Percentiles rank a stretch among this genome's conserved stretches.
phyloP scores from a whole-genome alignment of 2,888 invertebrate species.

The Listrodromus nycthemerus region DNA sequence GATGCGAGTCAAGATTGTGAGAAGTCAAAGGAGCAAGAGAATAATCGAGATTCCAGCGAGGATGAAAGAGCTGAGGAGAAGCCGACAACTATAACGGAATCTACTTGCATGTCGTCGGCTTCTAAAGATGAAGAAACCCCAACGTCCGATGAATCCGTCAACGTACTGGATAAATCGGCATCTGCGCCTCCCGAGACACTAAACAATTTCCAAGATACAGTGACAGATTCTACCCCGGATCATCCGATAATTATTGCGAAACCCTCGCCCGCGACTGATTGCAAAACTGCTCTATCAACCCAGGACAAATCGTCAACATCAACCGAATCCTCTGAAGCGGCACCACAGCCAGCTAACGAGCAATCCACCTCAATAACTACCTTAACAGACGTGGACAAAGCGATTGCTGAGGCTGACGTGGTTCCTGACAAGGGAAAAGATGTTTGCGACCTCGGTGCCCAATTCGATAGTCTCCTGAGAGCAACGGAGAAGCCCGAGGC shows the following conservation, averaged over 20 bases:
- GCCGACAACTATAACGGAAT: not conserved
- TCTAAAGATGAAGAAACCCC: slow-evolving; percentile 13
- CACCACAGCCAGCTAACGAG: slow-evolving; percentile 8
- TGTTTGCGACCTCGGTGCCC: slow-evolving; percentile 77
- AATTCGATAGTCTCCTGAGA: slow-evolving; percentile 77
- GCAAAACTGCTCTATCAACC: not conserved
- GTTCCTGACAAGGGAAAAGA: slow-evolving; percentile 72
- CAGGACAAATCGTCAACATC: not conserved
- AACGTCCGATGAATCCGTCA: not conserved
- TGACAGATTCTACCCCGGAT: slow-evolving; percentile 17
- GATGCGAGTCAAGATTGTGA: slow-evolving; percentile 55
- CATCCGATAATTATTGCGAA: slow-evolving; percentile 9
- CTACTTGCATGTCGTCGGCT: not conserved
- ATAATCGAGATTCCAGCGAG: slow-evolving; percentile 25
- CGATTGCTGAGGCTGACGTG: slow-evolving; percentile 65
- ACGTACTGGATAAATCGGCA: not conserved
- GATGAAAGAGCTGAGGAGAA: slow-evolving; percentile 36
- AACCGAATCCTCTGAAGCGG: not conserved
- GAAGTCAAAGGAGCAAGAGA: slow-evolving; percentile 39
- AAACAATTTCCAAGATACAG: not conserved
- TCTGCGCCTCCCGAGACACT: slow-evolving; percentile 42
- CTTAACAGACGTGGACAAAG: slow-evolving; percentile 69
- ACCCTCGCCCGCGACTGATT: slow-evolving; percentile 29
- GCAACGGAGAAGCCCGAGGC: slow-evolving; percentile 72
- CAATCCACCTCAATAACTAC: slow-evolving; percentile 49